These are phyloP conservation scores for Archocentrus centrarchus DNA, from an alignment of 2,113 vertebrate species.

Conservation along the genomic window DNA sequence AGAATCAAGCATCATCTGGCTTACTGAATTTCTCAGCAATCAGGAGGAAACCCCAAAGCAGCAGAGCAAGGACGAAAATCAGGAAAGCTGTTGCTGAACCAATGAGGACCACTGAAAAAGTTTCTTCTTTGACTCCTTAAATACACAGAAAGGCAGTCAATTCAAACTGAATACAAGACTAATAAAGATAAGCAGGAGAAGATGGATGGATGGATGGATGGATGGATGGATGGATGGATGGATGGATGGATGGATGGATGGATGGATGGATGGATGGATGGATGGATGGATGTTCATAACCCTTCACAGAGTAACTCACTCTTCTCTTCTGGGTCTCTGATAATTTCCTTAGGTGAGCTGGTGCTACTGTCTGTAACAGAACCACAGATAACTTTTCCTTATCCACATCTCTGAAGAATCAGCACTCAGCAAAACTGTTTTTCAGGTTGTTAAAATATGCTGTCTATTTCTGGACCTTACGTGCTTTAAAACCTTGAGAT, in stretches of 20 bases:
- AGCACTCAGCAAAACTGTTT: background rate
- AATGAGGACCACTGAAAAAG: slow-evolving; percentile 48
- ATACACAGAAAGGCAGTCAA: background rate
- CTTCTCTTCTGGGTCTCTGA: slow-evolving; percentile 21
- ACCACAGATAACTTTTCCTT: background rate
- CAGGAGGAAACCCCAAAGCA: slow-evolving; percentile 67
- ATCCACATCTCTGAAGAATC: background rate
- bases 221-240: background rate
- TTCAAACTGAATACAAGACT: background rate
- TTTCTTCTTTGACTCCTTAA: slow-evolving; percentile 45
- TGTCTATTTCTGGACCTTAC: slow-evolving; percentile 17
- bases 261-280: too few species aligned
- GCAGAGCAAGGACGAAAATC: slow-evolving; percentile 55
- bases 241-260: background rate
- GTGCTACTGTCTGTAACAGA: slow-evolving; percentile 34
- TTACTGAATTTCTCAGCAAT: slow-evolving; percentile 63
- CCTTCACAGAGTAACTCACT: slow-evolving; percentile 31
- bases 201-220: too few species aligned
- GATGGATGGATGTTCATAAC: background rate
- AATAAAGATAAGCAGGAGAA: background rate
- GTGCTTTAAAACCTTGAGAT: slow-evolving; percentile 17
- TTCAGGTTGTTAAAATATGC: background rate
- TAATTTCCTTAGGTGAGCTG: background rate
- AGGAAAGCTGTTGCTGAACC: slow-evolving; percentile 56
- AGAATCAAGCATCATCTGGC: background rate